Percentiles rank a stretch among this genome's conserved stretches.
phyloP scores from a whole-genome alignment of 2,797 vertebrate species.

The Phyllotis vaccarum region DNA sequence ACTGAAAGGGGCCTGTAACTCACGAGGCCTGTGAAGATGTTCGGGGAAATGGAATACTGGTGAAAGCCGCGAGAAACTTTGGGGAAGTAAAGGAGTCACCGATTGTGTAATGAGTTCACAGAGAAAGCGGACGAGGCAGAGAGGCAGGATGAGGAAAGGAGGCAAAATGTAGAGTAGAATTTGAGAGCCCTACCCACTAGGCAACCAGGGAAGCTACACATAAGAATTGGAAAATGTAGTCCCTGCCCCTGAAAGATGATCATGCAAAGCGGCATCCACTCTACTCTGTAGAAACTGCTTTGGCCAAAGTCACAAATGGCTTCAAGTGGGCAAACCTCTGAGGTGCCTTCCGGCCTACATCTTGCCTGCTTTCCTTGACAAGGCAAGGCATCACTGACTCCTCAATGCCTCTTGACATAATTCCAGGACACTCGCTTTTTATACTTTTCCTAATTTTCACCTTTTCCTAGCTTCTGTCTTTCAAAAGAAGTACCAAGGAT shows the following conservation, averaged over 20 bases:
- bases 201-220: background rate
- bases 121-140: background rate
- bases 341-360: background rate
- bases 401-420: accelerated
- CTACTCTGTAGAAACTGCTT: background rate
- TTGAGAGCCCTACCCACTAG: background rate
- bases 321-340: background rate
- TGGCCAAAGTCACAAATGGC: background rate
- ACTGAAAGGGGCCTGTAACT: background rate
- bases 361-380: background rate
- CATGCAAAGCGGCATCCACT: background rate
- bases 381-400: background rate
- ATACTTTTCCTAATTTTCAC: background rate
- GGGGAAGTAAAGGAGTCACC: background rate
- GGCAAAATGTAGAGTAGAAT: background rate
- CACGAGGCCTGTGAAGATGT: background rate
- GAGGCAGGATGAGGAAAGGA: background rate
- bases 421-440: background rate
- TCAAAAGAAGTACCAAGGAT: background rate
- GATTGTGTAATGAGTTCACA: background rate
- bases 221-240: background rate
- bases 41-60: background rate
- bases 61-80: background rate
- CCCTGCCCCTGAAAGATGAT: background rate
- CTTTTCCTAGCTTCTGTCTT: background rate